Percentiles rank a stretch among this genome's conserved stretches.
phyloP scores from a whole-genome alignment of 2,797 vertebrate genomes.

The Synanceia verrucosa region DNA sequence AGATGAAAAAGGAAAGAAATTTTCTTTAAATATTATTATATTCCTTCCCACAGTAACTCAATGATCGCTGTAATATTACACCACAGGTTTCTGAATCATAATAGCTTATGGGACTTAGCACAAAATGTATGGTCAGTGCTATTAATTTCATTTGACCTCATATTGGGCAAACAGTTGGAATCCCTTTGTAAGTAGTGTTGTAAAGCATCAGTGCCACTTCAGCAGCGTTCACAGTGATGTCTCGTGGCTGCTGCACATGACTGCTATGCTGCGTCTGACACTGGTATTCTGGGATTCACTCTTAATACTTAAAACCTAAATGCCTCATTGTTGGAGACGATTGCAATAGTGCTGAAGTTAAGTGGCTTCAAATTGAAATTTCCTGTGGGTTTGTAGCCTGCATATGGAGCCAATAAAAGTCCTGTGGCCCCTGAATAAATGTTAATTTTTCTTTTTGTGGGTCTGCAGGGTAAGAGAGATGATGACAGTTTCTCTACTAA shows the following conservation, averaged over 20 bases:
- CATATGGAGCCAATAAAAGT: constrained; percentile 68
- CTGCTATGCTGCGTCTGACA: constrained; percentile 71
- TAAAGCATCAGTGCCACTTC: constrained; percentile 62
- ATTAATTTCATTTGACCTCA: constrained; percentile 82
- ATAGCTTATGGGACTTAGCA: constrained; percentile 65
- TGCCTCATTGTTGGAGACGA: constrained; percentile 64
- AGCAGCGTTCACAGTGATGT: constrained; percentile 73
- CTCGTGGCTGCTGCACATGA: constrained; percentile 77
- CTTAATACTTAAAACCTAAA: constrained; percentile 69
- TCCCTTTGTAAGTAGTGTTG: constrained; percentile 65
- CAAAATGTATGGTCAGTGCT: constrained; percentile 72
- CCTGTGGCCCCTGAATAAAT: constrained; percentile 65
- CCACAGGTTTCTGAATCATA: constrained; percentile 70
- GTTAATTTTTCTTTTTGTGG: constrained; percentile 66
- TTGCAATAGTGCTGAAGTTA: constrained; percentile 67
- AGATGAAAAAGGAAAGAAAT: constrained; percentile 43
- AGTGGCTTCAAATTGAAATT: constrained; percentile 77
- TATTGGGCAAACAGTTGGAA: constrained; percentile 75
- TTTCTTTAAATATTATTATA: constrained; percentile 56
- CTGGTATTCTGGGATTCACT: constrained; percentile 77
- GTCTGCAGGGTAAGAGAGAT: constrained; percentile 73
- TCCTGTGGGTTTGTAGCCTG: constrained; percentile 67
- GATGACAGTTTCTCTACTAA: constrained; percentile 63
- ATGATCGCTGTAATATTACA: constrained; percentile 52
- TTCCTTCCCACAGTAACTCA: constrained; percentile 67